Evolutionary conservation across 2,888 invertebrate genomes (phyloP).

Genomic region (Dolichomitus sp.): DNA sequence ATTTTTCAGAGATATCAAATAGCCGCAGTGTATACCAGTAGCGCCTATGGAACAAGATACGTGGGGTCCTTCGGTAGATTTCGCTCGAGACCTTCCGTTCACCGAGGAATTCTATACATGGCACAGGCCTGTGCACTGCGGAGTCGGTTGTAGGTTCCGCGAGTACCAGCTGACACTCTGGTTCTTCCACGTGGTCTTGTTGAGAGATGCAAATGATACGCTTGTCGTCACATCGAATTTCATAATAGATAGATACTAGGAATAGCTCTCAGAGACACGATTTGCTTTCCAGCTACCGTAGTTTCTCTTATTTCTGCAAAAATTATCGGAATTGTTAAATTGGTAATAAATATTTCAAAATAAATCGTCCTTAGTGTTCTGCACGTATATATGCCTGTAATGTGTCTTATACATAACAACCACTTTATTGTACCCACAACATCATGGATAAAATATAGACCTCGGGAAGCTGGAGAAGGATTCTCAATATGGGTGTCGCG

Average conservation of each 20-base stretch:
- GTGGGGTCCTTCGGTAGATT: conserved; percentile 58
- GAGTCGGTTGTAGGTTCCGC: conserved; percentile 63
- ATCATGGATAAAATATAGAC: conserved; percentile 67
- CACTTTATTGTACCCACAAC: conserved; percentile 50
- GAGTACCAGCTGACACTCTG: conserved; percentile 79
- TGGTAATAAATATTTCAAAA: conserved; percentile 46
- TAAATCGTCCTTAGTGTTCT: conserved; percentile 4
- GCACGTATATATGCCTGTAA: conserved; percentile 33
- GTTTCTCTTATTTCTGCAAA: conserved; percentile 3
- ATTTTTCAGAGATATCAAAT: conserved; percentile 76
- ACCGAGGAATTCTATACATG: conserved; percentile 68
- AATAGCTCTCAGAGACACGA: conserved; percentile 4
- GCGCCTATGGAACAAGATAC: conserved; percentile 79
- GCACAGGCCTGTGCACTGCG: conserved; percentile 14
- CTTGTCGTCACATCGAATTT: conserved; percentile 62
- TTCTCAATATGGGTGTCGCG: conserved; percentile 65
- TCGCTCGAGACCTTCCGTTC: conserved; percentile 41
- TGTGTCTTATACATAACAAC: conserved; percentile 43
- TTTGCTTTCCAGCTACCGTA: conserved; percentile 31
- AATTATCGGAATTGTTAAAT: conserved; percentile 31
- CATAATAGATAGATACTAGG: conserved; percentile 22
- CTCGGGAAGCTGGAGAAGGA: conserved; percentile 55
- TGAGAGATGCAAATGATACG: conserved; percentile 63
- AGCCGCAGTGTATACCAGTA: conserved; percentile 82
- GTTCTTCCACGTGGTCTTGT: conserved; percentile 50